Evolutionary conservation across 2,113 vertebrate genomes (phyloP), one percentile per base, ranked within the genome.

Genomic region (Bubo bubo): DNA sequence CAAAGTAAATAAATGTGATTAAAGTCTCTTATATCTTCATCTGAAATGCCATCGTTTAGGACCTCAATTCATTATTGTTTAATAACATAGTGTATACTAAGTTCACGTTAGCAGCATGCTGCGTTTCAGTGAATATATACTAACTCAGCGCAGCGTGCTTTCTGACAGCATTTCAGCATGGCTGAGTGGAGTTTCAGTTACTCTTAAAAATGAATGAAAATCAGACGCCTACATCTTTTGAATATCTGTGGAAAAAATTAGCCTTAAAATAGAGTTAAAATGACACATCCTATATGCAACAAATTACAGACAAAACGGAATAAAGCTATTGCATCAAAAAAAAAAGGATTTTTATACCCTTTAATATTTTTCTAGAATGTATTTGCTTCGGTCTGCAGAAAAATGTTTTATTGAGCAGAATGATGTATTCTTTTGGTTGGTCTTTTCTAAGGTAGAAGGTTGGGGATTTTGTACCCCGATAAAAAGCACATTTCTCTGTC

Each of bases 311-410:
- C 7, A 35, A 82, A 92, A 70, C 30, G 32, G 59, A 77, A 62
- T 12, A 28, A 59, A 72, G 34, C 30, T 60, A 22, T 35, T 70
- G 34, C 43, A 63, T 86, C 23, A 34, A 55, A 79, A 67, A 56
- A n/a, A 1, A 45, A 43, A 43, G 1, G 19, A 58, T 85, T 94
- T 86, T 55, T 77, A 86, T 74, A 50, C 8, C n/a, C 52, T 71
- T n/a, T 17, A 60, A 22, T 93, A 35, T 86, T 93, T 97, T 96
- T 66, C 56, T 71, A 27, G 24, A 93, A 71, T 64, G 10, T 67
- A 47, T 88, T 94, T 95, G 45, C 34, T 41, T 20, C 4, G 1
- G 28, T 73, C 39, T 92, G n/a, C 27, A 74, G 41, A 72, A 79
- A 82, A 49, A 15, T 7, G 21, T 58, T 91, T 63, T 79, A 23